Evolutionary conservation across 2,113 vertebrate genomes (phyloP), one percentile per base, ranked within the genome.

Genomic region (Podocnemis expansa): DNA sequence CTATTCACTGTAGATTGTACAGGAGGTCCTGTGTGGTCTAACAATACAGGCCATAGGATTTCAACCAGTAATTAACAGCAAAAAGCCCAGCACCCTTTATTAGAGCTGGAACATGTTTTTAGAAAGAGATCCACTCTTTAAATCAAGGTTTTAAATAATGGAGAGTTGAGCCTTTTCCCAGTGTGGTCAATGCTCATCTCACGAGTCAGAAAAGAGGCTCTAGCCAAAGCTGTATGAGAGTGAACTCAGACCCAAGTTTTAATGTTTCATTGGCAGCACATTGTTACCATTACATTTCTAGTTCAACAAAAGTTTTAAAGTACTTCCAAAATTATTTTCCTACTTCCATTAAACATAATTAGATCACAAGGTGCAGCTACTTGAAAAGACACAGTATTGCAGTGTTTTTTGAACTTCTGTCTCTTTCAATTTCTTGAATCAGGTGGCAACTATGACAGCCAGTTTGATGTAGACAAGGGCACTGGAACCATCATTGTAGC

Each of bases 381-480:
- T 84, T 83, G 31, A 63, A 94, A 88, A 4, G 47, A 6, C 82
- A 45, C 51, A 78, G 47, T 8, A 81, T 29, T 89, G n/a, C 49
- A 67, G 34, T 19, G 8, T 91, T 93, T 92, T 96, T 84, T 98
- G 94, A 97, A 98, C 93, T 94, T 96, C 88, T 97, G 22, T 96
- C 38, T 97, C 90, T 97, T 84, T 63, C 79, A 87, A 95, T 84
- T 97, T 96, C 95, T 97, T 96, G 93, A 94, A 95, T 92, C 98
- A 99, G 99, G 99, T 98, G 99, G 99, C 96, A 99, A 99, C 98
- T 99, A 98, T 89, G 99, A 99, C 98, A 99, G 99, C 98, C 98
- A 98, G 88, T 99, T 99, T 96, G 99, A 99, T 97, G 99, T 99
- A 97, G 99, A 99, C 97, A 99, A 99, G 97, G 98, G 99, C 97